Base-by-base conservation (phyloP, 2,797 vertebrate genomes). In the Parotocinclus haroldoi region DNA sequence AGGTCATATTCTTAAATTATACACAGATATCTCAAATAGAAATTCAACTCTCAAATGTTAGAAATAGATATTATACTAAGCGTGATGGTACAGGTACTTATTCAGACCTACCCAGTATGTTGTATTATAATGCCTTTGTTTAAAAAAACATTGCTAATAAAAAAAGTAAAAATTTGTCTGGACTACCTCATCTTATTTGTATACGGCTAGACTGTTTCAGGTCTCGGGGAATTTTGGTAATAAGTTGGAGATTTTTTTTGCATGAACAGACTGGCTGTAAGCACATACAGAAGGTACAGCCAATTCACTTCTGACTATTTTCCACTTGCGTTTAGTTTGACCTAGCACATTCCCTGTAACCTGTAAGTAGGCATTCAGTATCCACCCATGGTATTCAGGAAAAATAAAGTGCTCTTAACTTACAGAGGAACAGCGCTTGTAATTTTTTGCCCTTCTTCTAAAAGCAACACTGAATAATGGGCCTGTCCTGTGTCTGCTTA, bases 381-480 rank as follows among this genome's bases (percentile, higher is more conserved):
- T 68, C 48, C 56, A 42, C 59, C 36, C 11, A 5, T 13, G 40
- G 68, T 12, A 10, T 64, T 59, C 44, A 58, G 57, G 56, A 49
- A 42, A 60, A 27, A 9, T 56, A 55, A 40, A 63, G 38, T 10
- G 48, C 56, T 72, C 56, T 72, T 66, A 72, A 74, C 70, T 79
- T 60, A 61, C 68, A 64, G 18, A 58, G 50, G 46, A 69, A 27
- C 59, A 63, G 61, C 62, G 46, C 58, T 72, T 64, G 37, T 27
- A 60, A 51, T 44, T 64, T 73, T 72, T 39, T 49, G 36, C 13
- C 38, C n/a, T 54, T 37, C 57, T 39, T 61, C 58, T 68, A 69
- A 56, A 63, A 67, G 69, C 51, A 19, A 37, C 67, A 55, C 38
- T 66, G 27, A 49, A 50, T 16, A 48, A 50, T 52, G 10, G 52